Conservation (phyloP, 2,888 invertebrate species). For the Petrolisthes manimaculis region DNA sequence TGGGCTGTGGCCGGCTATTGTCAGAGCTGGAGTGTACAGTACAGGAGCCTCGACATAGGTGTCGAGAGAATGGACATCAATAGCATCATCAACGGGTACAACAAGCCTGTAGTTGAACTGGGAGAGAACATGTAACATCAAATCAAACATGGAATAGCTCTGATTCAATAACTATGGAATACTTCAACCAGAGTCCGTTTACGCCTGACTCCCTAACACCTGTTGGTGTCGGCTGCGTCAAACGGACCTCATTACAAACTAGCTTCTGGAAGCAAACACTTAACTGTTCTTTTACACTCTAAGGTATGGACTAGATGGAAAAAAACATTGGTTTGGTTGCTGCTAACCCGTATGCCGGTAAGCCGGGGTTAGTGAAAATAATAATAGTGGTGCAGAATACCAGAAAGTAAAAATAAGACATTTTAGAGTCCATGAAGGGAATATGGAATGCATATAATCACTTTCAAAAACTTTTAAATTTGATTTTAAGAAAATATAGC, state of each 20-base stretch:
- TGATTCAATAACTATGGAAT: constrained; percentile 64
- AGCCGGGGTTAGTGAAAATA: constrained; percentile 57
- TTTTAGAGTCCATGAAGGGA: constrained; percentile 55
- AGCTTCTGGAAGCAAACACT: constrained; percentile 63
- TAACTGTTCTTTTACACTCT: constrained; percentile 63
- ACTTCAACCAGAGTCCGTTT: constrained; percentile 60
- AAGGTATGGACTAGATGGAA: constrained; percentile 64
- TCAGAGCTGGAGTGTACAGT: constrained; percentile 48
- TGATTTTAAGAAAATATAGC: constrained; percentile 64
- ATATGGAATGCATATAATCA: constrained; percentile 59
- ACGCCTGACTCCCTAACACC: constrained; percentile 40
- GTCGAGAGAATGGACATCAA: constrained; percentile 59
- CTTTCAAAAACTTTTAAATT: constrained; percentile 52
- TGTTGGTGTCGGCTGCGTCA: constrained; percentile 34
- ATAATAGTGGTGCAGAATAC: constrained; percentile 43
- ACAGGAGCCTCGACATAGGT: constrained; percentile 50
- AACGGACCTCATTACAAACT: constrained; percentile 60
- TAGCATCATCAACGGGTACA: constrained; percentile 64
- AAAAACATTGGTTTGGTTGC: constrained; percentile 64
- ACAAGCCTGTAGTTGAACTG: constrained; percentile 64
- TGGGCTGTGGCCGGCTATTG: constrained; percentile 13
- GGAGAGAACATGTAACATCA: constrained; percentile 65
- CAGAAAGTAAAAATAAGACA: constrained; percentile 23
- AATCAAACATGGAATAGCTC: constrained; percentile 65
- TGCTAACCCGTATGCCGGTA: constrained; percentile 55